A percentile compares a stretch with the other conserved stretches of the same genome.
Evolutionary conservation across 2,113 vertebrate genomes (phyloP).

Genomic region (Dunckerocampus dactyliophorus): DNA sequence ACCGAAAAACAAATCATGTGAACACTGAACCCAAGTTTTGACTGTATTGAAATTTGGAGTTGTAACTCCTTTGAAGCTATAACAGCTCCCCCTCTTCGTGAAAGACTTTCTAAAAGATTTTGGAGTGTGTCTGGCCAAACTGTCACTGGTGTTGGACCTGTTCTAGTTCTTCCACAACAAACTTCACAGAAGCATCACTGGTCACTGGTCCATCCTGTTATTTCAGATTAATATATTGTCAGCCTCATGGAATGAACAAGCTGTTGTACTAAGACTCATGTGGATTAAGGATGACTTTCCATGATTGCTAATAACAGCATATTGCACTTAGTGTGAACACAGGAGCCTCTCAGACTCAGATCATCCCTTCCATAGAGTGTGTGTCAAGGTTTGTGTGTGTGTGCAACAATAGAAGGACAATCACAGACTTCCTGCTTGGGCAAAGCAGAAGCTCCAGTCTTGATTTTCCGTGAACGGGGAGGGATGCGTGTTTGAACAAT

Average conservation of each 20-base stretch:
- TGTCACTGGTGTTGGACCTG: too few species aligned
- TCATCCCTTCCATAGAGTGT: conserved; percentile 24
- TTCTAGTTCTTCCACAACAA: too few species aligned
- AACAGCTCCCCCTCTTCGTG: too few species aligned
- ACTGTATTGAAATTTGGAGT: too few species aligned
- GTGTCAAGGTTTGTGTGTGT: conserved; percentile 9
- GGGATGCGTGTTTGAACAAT: conserved; percentile 70
- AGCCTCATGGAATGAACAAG: conserved; percentile 30
- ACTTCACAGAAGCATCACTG: too few species aligned
- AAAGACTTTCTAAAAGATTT: too few species aligned
- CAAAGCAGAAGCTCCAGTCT: conserved; percentile 49
- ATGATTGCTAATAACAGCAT: conserved; percentile 42
- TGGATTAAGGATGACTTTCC: conserved; percentile 43
- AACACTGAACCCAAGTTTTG: too few species aligned
- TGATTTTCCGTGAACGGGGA: conserved; percentile 71
- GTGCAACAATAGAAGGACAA: conserved; percentile 48
- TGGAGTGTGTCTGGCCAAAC: too few species aligned
- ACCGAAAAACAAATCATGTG: too few species aligned
- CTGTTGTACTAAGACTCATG: conserved; percentile 13
- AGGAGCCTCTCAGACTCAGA: conserved; percentile 48
- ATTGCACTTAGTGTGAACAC: conserved; percentile 49
- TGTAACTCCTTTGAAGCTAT: too few species aligned
- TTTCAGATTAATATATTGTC: neutral
- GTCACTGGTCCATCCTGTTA: too few species aligned
- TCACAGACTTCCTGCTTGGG: conserved; percentile 62